These are phyloP conservation scores for Acropora yongei DNA, from an alignment of 64 coral and sea anemone species.

Conservation along the genomic window DNA sequence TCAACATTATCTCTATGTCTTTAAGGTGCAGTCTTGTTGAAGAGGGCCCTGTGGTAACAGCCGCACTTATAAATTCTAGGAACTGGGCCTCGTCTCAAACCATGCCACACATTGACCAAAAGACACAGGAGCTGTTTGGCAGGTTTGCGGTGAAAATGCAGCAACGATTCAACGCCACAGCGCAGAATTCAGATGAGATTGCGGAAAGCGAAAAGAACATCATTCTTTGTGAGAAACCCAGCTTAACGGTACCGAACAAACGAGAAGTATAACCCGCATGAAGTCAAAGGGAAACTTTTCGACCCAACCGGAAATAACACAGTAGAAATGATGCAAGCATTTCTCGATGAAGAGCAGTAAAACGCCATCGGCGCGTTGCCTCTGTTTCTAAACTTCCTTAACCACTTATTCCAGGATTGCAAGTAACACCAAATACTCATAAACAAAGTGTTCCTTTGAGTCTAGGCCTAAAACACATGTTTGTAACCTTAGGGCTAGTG, in stretches of 20 bases:
- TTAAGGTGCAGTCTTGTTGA: constrained; percentile 57
- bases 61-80: neutral
- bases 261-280: constrained; percentile 15
- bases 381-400: too few species aligned
- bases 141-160: neutral
- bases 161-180: neutral
- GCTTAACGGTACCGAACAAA: constrained; percentile 71
- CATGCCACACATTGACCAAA: constrained; percentile 55
- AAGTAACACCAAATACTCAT: too few species aligned
- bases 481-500: too few species aligned
- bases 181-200: constrained; percentile 58
- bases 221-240: constrained; percentile 53
- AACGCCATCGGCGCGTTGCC: too few species aligned
- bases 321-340: neutral
- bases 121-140: constrained; percentile 59
- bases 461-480: too few species aligned
- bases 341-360: neutral
- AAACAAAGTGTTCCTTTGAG: too few species aligned
- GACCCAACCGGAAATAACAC: constrained; percentile 63
- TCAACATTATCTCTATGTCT: neutral
- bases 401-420: too few species aligned
- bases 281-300: constrained; percentile 52
- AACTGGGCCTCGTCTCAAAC: constrained; percentile 13
- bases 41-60: constrained; percentile 54
- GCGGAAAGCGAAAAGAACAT: constrained; percentile 60